Evolutionary conservation across 2,888 invertebrate species (phyloP), one percentile per base, ranked within the genome.

Genomic region (Schizotus pectinicornis): DNA sequence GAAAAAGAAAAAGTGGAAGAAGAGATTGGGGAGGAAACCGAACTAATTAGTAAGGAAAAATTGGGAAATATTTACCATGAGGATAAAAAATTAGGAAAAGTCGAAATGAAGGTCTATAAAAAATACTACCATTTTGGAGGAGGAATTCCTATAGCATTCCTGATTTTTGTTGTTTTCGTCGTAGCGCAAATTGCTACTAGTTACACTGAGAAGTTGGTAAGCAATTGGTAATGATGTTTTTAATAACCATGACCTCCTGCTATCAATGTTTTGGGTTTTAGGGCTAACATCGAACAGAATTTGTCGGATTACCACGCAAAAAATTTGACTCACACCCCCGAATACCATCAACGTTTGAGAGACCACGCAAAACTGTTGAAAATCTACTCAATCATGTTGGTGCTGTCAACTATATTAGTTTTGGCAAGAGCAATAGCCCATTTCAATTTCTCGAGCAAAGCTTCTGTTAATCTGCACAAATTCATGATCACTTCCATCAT

Each of bases 401-500:
- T 65, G 0, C 41, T 39, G 1, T 42, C 61, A 2, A 48, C 64
- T 0, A 6, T 51, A 5, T 51, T 61, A 6, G 38, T 45, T 6
- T 33, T 69, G 2, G 12, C 57, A 6, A 58, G 48, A 31, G 45
- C 63, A 1, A 50, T 57, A n/a, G 32, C 32, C n/a, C 45, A 61
- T 13, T 42, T 58, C 7, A 45, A 34, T 37, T 64, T 63, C 36
- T 35, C 41, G 9, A 38, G 57, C 33, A 63, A 55, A 34, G 61
- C 59, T 14, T 66, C 68, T 8, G 55, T 59, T 13, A 62, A 59
- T 56, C 35, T 68, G 13, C 94, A 94, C 74, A 83, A 88, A 67
- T 76, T 78, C 1, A 91, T 95, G 83, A 94, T 95, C 72, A 75
- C 81, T 11, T 84, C 86, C 62, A 80, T 94, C 34, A 82, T 92